phyloP scores from a whole-genome alignment of 1,140 invertebrate species.

The Agrypnia vestita region DNA sequence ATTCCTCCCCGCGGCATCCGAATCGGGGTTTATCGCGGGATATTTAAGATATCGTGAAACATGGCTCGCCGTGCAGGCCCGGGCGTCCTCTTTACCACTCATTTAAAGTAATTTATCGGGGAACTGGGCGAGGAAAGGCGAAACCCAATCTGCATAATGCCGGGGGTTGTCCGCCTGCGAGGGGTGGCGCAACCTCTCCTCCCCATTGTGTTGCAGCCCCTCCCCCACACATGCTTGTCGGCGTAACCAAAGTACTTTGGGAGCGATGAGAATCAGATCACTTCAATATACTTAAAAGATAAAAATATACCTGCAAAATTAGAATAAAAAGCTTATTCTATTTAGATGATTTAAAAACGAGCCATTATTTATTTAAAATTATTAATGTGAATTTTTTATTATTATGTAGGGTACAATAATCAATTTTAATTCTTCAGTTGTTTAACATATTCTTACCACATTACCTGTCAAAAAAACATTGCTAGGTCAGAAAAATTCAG shows the following conservation, averaged over 20 bases:
- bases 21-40: slow-evolving; percentile 1
- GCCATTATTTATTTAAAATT: too few relatives aligned
- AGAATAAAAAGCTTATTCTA: background rate
- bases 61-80: slow-evolving; percentile 21
- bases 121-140: slow-evolving; percentile 36
- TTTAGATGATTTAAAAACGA: too few relatives aligned
- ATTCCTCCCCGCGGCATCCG: slow-evolving; percentile 10
- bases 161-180: slow-evolving; percentile 11
- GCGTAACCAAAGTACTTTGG: background rate
- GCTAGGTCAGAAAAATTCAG: background rate
- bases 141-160: slow-evolving; percentile 57
- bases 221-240: slow-evolving; percentile 43
- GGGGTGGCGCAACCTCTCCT: background rate
- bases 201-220: background rate
- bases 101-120: slow-evolving; percentile 58
- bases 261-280: slow-evolving; percentile 1
- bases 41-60: slow-evolving; percentile 40
- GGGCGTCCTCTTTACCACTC: slow-evolving; percentile 50
- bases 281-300: background rate
- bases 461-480: background rate
- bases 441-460: too few relatives aligned
- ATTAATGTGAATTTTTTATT: too few relatives aligned
- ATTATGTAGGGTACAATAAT: too few relatives aligned
- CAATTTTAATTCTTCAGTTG: too few relatives aligned
- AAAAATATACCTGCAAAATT: background rate